These are phyloP conservation scores for Eurystomus glaucurus DNA, from an alignment of 2,797 vertebrate genomes.

Conservation along the genomic window DNA sequence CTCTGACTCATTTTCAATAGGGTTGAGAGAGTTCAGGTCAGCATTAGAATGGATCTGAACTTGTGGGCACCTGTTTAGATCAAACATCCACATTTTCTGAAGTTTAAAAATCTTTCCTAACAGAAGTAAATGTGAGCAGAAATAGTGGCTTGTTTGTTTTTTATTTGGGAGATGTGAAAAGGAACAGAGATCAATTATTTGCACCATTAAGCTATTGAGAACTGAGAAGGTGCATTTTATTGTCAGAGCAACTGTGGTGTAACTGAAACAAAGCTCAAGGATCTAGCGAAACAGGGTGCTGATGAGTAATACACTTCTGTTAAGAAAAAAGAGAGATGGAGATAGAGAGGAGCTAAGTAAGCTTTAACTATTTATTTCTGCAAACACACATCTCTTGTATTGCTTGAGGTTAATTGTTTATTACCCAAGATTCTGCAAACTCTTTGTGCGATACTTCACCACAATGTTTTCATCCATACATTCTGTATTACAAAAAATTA, in stretches of 20 bases:
- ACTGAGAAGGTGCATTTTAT: not conserved
- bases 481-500: not conserved
- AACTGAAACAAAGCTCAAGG: not conserved
- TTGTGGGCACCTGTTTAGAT: not conserved
- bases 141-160: not conserved
- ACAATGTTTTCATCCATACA: not conserved
- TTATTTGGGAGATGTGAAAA: not conserved
- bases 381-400: not conserved
- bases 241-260: not conserved
- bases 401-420: not conserved
- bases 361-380: not conserved
- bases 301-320: not conserved
- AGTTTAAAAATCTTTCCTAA: not conserved
- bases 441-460: not conserved
- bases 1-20: not conserved
- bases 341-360: not conserved
- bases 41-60: not conserved
- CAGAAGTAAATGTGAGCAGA: not conserved
- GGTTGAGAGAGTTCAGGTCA: not conserved
- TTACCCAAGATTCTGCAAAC: not conserved
- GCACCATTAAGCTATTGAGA: not conserved
- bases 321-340: not conserved
- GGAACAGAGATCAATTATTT: not conserved
- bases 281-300: not conserved
- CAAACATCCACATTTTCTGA: not conserved